Base-by-base conservation (phyloP, 2,888 invertebrate species). In the Nemotelus pantherinus region DNA sequence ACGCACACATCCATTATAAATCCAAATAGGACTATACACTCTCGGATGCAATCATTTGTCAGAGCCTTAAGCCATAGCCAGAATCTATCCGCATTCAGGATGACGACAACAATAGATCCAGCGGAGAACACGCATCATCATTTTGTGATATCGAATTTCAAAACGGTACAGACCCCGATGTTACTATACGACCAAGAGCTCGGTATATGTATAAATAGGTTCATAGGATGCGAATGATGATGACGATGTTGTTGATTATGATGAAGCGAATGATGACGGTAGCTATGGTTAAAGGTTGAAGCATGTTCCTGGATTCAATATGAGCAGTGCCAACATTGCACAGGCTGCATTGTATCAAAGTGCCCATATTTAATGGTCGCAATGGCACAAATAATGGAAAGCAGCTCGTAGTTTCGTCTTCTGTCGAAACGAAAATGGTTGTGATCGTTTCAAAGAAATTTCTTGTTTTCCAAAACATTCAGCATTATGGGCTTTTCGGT, bases 71-170 rank as follows among this genome's bases (percentile, higher is more conserved):
- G 43, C 53, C 5, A 55, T 70, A 55, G 70, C 55, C 53, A 70
- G 70, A 70, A 70, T 50, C 70, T 55, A 55, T 70, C 70, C 55
- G 70, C 74, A 74, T 74, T 60, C 74, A 74, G 74, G 74, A 74
- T 43, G 74, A 60, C 53, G 70, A 70, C 70, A 70, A 70, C 74
- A 74, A 74, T 74, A 48, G 74, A 74, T 74, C 74, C 63, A 63
- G 74, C 60, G 63, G 74, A 74, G 74, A 63, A 60, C 60, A 74
- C 74, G 63, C 74, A 70, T 70, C 70, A 70, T 70, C 70, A 60
- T 74, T 74, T 74, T 60, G 74, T 74, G 74, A 60, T 74, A 60
- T 74, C 74, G 44, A 74, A 74, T 74, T 74, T 74, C 74, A 74
- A 74, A 74, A 74, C 74, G 74, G 74, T 74, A 74, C 50, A 60